phyloP scores from a whole-genome alignment of 2,888 invertebrate genomes.

The Sicus ferrugineus region DNA sequence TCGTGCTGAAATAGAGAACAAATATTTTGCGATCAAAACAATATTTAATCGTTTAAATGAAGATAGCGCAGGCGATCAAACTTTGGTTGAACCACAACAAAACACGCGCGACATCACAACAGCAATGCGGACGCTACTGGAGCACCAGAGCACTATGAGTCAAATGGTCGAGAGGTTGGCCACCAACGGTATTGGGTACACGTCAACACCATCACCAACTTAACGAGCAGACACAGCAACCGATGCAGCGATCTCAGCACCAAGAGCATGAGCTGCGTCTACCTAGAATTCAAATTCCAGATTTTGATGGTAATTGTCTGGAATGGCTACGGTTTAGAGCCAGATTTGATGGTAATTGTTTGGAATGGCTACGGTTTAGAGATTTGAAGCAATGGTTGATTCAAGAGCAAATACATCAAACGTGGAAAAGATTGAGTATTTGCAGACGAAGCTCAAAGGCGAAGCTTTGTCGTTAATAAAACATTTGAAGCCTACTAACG shows the following conservation, averaged over 20 bases:
- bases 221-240: not conserved
- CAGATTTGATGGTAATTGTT: no score
- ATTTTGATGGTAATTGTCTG: constrained; percentile 16
- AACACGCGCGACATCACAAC: constrained; percentile 13
- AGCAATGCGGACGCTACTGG: constrained; percentile 25
- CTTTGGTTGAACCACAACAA: not conserved
- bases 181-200: not conserved
- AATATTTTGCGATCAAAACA: constrained; percentile 30
- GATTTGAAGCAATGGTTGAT: constrained; percentile 32
- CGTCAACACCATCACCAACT: not conserved
- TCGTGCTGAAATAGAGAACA: constrained; percentile 26
- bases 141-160: constrained; percentile 26
- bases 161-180: constrained; percentile 8
- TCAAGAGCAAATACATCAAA: constrained; percentile 22
- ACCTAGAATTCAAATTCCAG: constrained; percentile 31
- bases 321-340: constrained; percentile 31
- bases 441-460: constrained; percentile 28
- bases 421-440: constrained; percentile 33
- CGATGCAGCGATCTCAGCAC: constrained; percentile 5
- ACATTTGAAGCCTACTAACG: constrained; percentile 34
- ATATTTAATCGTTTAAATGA: not conserved
- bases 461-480: constrained; percentile 28
- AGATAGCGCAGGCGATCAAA: not conserved
- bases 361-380: constrained; percentile 30
- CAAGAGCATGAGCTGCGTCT: constrained; percentile 9